These are phyloP conservation scores for Solenodon paradoxus DNA, from an alignment of 2,113 vertebrate genomes.

Conservation along the genomic window DNA sequence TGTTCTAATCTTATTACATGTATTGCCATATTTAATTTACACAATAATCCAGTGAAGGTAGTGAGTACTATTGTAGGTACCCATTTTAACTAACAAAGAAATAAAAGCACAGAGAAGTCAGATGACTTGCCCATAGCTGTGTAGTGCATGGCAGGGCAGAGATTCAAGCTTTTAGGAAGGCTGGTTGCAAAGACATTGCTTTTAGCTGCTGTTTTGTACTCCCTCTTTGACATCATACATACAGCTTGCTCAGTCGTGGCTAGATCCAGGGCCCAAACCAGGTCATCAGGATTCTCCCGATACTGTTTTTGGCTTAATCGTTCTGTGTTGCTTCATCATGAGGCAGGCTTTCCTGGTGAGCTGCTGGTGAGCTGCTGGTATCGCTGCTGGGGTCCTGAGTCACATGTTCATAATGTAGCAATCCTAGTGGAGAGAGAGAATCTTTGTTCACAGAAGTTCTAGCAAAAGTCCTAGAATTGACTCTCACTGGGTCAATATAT, in stretches of 20 bases:
- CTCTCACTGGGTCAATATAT: not conserved
- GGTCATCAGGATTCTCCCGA: not conserved
- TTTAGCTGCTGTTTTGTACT: not conserved
- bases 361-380: too few relatives aligned
- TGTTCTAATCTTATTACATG: not conserved
- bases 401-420: constrained; percentile 2
- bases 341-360: not conserved
- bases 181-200: not conserved
- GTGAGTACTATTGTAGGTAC: not conserved
- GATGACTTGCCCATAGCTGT: not conserved
- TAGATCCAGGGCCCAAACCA: not conserved
- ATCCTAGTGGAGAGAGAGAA: not conserved
- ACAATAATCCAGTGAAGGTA: not conserved
- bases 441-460: not conserved
- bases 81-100: constrained; percentile 38
- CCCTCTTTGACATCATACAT: not conserved
- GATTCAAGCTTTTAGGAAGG: not conserved
- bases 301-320: not conserved
- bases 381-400: not conserved
- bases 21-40: constrained; percentile 18
- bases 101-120: not conserved
- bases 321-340: not conserved
- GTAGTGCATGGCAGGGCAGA: not conserved
- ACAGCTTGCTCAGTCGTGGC: not conserved
- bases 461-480: constrained; percentile 10